Evolutionary conservation across 1,140 invertebrate genomes (phyloP), one percentile per base, ranked within the genome.

Genomic region (Ylistrum balloti): DNA sequence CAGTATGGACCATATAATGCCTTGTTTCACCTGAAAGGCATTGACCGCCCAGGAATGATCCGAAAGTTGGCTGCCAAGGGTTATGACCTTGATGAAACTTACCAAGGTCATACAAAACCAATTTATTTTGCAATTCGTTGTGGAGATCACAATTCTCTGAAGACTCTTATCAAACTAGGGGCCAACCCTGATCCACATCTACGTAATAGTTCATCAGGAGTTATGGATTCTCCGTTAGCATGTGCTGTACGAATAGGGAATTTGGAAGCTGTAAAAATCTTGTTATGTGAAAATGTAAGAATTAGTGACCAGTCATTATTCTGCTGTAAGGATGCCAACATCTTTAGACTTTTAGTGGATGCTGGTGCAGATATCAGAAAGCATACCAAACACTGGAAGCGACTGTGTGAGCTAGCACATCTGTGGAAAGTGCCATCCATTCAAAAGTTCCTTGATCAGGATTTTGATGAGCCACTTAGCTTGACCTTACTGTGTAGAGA

Each of bases 321-420:
- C 56, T 74, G 56, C 56, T 74, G 56, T 28, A 74, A 74, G 56
- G 56, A 74, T 74, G 56, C 56, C 56, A 74, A 28, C 22, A 74
- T 74, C 22, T 74, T 74, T 28, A 74, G 56, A 74, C 56, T 74
- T 74, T 17, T 74, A 74, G 56, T 74, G 22, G 56, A 74, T 28
- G 56, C 56, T 74, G 56, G 56, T 74, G 56, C 56, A 28, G 56
- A 74, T 17, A 74, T 74, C 22, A n/a, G 56, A 11, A 74, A 74
- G n/a, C 56, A 74, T 74, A 74, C 56, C n/a, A 74, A 74, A 74
- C 56, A 74, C n/a, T 74, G 56, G 56, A n/a, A 74, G 56, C n/a
- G 56, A 17, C 56, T 74, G 0, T 74, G 28, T n/a, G 56, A 74
- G 56, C 56, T 74, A 11, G 22, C 56, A 74, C 20, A 5, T 28